These are phyloP conservation scores for Quadriops clusia DNA, from an alignment of 2,888 invertebrate genomes.

Conservation along the genomic window DNA sequence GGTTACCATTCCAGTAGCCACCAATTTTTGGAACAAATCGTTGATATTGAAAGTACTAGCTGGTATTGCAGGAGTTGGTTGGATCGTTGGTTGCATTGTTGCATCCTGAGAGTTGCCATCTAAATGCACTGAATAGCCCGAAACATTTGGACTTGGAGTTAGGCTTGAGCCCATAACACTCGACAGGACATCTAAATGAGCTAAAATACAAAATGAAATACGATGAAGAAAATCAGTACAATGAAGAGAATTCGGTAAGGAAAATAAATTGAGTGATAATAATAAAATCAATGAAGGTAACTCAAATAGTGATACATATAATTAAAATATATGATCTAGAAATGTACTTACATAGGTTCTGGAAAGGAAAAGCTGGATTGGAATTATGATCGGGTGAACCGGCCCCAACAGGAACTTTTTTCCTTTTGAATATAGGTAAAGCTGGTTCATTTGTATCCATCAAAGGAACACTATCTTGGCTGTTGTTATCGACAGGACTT, in stretches of 20 bases:
- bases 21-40: slow-evolving; percentile 73
- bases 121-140: slow-evolving; percentile 40
- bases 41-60: slow-evolving; percentile 50
- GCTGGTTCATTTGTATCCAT: slow-evolving; percentile 27
- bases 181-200: slow-evolving; percentile 51
- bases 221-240: slow-evolving; percentile 1
- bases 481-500: slow-evolving; percentile 22
- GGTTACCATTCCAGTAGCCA: slow-evolving; percentile 71
- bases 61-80: slow-evolving; percentile 28
- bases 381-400: slow-evolving; percentile 30
- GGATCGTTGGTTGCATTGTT: slow-evolving; percentile 21
- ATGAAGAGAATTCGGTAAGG: too few relatives aligned
- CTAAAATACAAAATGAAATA: slow-evolving; percentile 24
- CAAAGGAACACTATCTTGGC: slow-evolving; percentile 18
- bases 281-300: too few relatives aligned
- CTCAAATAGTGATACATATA: too few relatives aligned
- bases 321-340: background rate
- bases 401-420: slow-evolving; percentile 17
- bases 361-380: slow-evolving; percentile 30
- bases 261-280: too few relatives aligned
- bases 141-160: slow-evolving; percentile 40
- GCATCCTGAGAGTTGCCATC: slow-evolving; percentile 7
- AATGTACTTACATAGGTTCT: slow-evolving; percentile 30
- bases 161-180: slow-evolving; percentile 52
- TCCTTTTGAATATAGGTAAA: slow-evolving; percentile 21